phyloP scores from a whole-genome alignment of 2,797 vertebrate species.

The Argyrosomus regius region DNA sequence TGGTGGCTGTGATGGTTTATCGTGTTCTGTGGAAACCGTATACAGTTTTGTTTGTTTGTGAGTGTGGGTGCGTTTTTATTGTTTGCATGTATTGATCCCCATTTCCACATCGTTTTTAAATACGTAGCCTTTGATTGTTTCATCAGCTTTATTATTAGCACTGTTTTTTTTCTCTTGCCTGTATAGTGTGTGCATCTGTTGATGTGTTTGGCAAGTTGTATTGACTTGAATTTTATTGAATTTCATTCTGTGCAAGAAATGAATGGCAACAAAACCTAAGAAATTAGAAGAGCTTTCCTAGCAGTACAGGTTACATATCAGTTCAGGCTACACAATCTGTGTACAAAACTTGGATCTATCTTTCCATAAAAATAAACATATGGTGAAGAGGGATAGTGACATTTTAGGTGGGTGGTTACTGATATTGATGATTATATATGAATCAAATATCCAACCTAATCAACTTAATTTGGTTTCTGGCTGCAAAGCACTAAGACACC shows the following conservation, averaged over 20 bases:
- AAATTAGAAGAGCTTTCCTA: not conserved
- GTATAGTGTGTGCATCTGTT: not conserved
- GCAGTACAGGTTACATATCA: not conserved
- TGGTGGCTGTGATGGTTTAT: not conserved
- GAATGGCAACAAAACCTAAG: not conserved
- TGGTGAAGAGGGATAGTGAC: too few relatives aligned
- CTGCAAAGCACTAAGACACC: not conserved
- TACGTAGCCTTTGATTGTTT: not conserved
- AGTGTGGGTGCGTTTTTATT: not conserved
- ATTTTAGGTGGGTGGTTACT: not conserved
- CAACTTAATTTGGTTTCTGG: not conserved
- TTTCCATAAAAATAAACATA: not conserved
- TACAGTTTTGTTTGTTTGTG: not conserved
- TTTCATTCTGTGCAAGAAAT: not conserved
- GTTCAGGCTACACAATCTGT: not conserved
- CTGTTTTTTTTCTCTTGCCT: not conserved
- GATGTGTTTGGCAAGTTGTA: not conserved
- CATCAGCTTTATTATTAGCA: not conserved
- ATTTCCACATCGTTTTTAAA: not conserved
- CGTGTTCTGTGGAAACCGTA: not conserved
- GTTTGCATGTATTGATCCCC: not conserved
- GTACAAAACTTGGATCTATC: not conserved
- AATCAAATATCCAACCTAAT: too few relatives aligned
- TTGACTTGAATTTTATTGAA: not conserved
- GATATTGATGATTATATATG: too few relatives aligned